These are phyloP conservation scores for Sprattus sprattus DNA, from an alignment of 2,113 vertebrate genomes.

Conservation along the genomic window DNA sequence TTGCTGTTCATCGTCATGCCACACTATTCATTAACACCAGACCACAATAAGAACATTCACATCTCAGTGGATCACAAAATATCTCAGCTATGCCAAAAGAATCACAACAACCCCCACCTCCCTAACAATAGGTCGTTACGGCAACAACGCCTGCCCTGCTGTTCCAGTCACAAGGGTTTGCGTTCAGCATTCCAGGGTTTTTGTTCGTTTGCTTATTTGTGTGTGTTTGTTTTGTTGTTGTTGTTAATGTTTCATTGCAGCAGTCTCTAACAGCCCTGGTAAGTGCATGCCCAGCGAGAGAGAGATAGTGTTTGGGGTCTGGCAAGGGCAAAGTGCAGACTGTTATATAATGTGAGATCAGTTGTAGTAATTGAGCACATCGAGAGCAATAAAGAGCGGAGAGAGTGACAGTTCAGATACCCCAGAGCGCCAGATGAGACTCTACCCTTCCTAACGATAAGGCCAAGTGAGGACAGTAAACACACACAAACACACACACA, in stretches of 20 bases:
- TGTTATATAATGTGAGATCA: constrained; percentile 4
- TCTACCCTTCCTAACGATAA: background rate
- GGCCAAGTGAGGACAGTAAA: background rate
- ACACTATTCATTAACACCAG: background rate
- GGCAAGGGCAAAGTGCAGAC: constrained; percentile 1
- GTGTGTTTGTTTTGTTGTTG: background rate
- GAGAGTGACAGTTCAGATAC: background rate
- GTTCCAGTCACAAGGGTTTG: background rate
- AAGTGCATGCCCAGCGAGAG: background rate
- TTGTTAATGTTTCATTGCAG: background rate
- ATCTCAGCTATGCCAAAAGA: background rate
- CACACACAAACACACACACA: constrained; percentile 1
- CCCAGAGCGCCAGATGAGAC: background rate
- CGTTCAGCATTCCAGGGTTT: background rate
- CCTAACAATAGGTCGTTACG: background rate
- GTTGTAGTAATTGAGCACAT: constrained; percentile 2
- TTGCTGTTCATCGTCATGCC: background rate
- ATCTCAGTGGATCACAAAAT: background rate
- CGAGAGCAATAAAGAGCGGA: background rate
- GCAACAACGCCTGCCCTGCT: background rate
- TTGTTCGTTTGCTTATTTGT: background rate
- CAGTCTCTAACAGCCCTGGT: background rate
- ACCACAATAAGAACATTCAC: background rate
- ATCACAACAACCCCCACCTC: background rate
- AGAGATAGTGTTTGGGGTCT: background rate